Evolutionary conservation across 2,797 vertebrate species (phyloP), one percentile per base, ranked within the genome.

Genomic region (Acrossocheilus wenchowensis): DNA sequence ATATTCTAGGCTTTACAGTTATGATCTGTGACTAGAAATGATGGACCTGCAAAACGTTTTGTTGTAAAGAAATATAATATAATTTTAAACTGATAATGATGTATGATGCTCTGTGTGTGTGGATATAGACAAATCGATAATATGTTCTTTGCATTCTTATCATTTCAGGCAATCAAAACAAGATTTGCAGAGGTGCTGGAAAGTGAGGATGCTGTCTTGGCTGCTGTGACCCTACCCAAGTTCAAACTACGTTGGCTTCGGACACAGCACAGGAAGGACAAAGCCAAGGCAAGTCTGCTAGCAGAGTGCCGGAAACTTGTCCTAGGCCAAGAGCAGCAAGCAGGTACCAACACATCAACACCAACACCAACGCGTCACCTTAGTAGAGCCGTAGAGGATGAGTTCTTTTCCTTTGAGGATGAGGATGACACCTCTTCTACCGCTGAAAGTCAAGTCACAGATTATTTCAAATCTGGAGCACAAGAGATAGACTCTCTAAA

Each of bases 141-240:
- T 39, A 34, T 54, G 10, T 26, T 19, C 6, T 39, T 7, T 82
- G 66, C 17, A 72, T 71, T 4, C 19, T 66, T 68, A 64, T n/a
- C 26, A 78, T 89, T 86, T 78, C 79, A 87, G 83, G 57, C 79
- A 64, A 85, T 88, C 74, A 81, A 88, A 83, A 81, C 57, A 30
- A 86, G 84, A 80, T 88, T 90, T 87, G 71, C 77, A 30, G 15
- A 41, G 30, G 89, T 88, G 36, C 45, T 86, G 9, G 68, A 73
- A 19, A 83, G 45, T 11, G 54, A 88, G 62, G 66, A 72, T 41
- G 87, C 78, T 68, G 5, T 88, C 19, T 43, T 89, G 78, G 89
- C 87, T 90, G 84, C 89, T 66, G 87, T 90, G 48, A 88, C 82
- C 48, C 84, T 87, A 11, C 83, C 86, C 4, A 90, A 45, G 43